Evolutionary conservation across 2,888 invertebrate genomes (phyloP).

Genomic region (Oligia latruncula): DNA sequence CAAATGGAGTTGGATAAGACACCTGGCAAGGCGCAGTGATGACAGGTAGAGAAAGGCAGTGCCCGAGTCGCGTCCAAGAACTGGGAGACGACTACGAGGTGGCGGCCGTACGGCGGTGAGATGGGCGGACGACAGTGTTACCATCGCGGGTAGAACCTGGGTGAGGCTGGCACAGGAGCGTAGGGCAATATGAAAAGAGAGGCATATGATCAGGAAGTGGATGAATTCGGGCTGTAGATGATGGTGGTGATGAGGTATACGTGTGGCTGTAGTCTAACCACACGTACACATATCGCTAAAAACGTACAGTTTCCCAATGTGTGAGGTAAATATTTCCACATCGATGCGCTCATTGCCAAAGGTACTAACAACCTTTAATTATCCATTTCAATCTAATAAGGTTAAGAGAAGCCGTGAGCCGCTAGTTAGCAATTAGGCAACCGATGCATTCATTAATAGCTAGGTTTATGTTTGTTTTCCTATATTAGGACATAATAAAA

Average conservation of each 20-base stretch:
- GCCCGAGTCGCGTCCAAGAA: too few relatives aligned
- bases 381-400: conserved; percentile 43
- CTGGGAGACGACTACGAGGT: too few relatives aligned
- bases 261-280: not conserved
- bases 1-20: too few relatives aligned
- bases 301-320: not conserved
- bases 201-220: not conserved
- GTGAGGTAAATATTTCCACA: conserved; percentile 15
- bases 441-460: conserved; percentile 21
- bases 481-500: not conserved
- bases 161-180: too few relatives aligned
- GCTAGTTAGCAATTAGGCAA: conserved; percentile 41
- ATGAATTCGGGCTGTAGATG: too few relatives aligned
- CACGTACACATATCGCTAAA: not conserved
- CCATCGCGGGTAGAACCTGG: too few relatives aligned
- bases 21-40: too few relatives aligned
- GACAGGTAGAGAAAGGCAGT: too few relatives aligned
- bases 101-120: too few relatives aligned
- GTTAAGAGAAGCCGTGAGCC: conserved; percentile 30
- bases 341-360: conserved; percentile 11
- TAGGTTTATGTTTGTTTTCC: conserved; percentile 11
- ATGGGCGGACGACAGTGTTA: too few relatives aligned
- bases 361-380: conserved; percentile 41
- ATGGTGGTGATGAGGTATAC: not conserved
- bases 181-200: too few relatives aligned